Base-by-base conservation (phyloP, 2,888 invertebrate genomes). In the Isotomurus palustris region DNA sequence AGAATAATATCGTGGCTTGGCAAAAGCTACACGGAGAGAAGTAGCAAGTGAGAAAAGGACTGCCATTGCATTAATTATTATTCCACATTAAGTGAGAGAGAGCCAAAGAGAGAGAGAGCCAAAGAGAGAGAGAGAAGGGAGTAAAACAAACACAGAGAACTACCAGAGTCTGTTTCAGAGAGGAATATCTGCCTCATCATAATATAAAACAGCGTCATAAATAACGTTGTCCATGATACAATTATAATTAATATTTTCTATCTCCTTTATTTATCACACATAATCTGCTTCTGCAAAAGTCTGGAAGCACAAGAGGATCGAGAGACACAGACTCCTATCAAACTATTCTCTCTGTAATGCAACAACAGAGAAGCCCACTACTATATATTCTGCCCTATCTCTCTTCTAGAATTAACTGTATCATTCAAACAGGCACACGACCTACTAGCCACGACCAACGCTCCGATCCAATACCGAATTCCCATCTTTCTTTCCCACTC, bases 231-330 rank as follows among this genome's bases (percentile, higher is more conserved):
- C 51, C 50, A 47, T 25, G 47, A 57, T 57, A 57, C 57, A 57
- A 57, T 57, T 47, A 52, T 57, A 57, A 57, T 57, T 57, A 57
- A 57, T 57, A 57, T 52, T 57, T 52, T 52, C 57, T 57, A 52
- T 57, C 51, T 57, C 44, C 49, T 49, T 49, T 49, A 49, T 49
- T 49, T 49, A 49, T 49, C 49, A 49, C 49, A 21, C 24, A 49
- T 49, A 49, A 49, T 49, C 49, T 49, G 35, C 21, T 19, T 14
- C 35, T 49, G 8, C 8, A 24, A 44, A 44, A 44, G 22, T 44
- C 24, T 44, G 12, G 35, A 35, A 49, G 36, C 32, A 36, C 6
- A 22, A 49, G 24, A 35, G 35, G 21, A 36, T 19, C 17, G 6
- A 17, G 49, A 35, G 49, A 49, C 36, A n/a, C n/a, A n/a, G n/a